These are phyloP conservation scores for Tuta absoluta DNA, from an alignment of 2,888 invertebrate genomes.

Conservation along the genomic window DNA sequence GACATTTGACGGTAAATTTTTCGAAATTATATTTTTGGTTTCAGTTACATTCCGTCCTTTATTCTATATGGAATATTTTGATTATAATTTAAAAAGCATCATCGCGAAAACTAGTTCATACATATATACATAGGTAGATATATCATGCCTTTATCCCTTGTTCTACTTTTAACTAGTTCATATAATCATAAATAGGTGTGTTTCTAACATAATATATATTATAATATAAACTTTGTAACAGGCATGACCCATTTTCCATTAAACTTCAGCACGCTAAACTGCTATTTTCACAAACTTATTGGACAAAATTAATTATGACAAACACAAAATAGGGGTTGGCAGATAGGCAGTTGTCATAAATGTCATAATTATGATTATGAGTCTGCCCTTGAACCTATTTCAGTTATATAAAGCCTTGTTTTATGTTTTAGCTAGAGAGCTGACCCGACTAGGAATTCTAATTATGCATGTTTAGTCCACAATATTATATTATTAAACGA, in stretches of 20 bases:
- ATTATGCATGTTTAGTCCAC: neutral
- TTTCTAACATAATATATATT: neutral
- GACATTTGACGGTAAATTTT: no score
- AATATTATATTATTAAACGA: no score
- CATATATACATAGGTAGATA: no score
- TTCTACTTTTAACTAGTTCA: no score
- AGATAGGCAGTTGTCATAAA: neutral
- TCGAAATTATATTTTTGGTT: no score
- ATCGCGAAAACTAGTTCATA: no score
- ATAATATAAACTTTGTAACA: neutral
- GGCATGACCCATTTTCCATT: neutral
- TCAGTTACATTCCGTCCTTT: no score
- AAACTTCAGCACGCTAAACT: neutral
- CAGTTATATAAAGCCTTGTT: neutral
- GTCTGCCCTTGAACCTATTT: neutral
- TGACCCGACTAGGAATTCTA: neutral
- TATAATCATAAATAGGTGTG: no score
- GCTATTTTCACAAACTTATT: neutral
- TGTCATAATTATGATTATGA: neutral
- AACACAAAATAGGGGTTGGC: neutral
- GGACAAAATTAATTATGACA: slow-evolving; percentile 1
- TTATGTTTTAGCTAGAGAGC: neutral
- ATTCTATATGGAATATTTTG: no score
- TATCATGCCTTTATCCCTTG: no score
- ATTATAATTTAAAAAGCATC: no score